Base-by-base conservation (phyloP, 2,113 vertebrate species). In the Polypterus bichir region DNA sequence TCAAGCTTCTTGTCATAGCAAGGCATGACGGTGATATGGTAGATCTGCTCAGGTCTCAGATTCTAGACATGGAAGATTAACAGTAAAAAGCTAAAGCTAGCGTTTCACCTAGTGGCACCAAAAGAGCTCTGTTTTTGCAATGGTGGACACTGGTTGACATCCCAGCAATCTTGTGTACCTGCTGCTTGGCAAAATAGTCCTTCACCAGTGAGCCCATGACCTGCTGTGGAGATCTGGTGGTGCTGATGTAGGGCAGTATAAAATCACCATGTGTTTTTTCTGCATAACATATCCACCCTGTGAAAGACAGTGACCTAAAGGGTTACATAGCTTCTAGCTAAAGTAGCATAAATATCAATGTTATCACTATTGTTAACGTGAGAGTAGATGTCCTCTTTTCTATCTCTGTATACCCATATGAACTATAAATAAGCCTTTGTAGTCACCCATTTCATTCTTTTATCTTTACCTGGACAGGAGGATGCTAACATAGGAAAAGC, bases 261-360 rank as follows among this genome's bases (percentile, higher is more conserved):
- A 90, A 81, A 4, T 83, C 86, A 51, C 96, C 92, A 0, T 97
- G 96, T 9, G 92, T 95, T 76, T 99, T 98, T 83, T 98, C 95
- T 1, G 95, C 94, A 0, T 98, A 99, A 77, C 96, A 99, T 72
- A 99, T 92, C 96, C 96, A 99, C 10, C 96, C 96, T 99, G 76
- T 7, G 2, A 27, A 27, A 27, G 27, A 27, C 27, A 27, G 27
- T 27, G 27, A 27, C 27, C 27, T 27, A 27, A 27, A 27, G 27
- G 27, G 27, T 27, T 27, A 27, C 27, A 27, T 27, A 27, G 27
- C 27, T 27, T 27, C 27, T 27, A 27, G 1, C 27, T 27, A 27
- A 27, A 27, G 27, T 27, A 27, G 27, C 27, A 27, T 27, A 27
- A 27, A 27, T 27, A 27, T 27, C 27, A 27, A 27, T 27, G 27